Evolutionary conservation across 1,140 invertebrate genomes (phyloP), one percentile per base, ranked within the genome.

Genomic region (Leptinotarsa texana): DNA sequence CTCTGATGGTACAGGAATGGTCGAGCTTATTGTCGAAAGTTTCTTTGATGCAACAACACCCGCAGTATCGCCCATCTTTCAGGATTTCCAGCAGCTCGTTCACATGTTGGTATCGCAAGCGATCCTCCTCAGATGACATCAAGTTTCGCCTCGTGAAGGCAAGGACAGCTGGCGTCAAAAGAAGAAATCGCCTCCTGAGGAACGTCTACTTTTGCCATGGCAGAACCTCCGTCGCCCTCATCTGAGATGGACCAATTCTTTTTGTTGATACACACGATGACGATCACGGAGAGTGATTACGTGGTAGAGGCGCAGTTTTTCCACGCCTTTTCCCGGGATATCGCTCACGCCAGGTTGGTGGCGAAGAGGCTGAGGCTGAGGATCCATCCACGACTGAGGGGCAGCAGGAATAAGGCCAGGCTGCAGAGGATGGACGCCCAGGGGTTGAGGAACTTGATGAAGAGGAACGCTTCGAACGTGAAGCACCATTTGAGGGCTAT

Each of bases 221-320:
- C 51, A 80, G 83, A 65, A 81, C 79, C 62, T 83, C 80, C 11
- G 75, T 80, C 24, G 81, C 83, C 3, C 76, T 81, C 3, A 82
- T 84, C 57, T 84, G 83, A 83, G 72, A 79, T 69, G 67, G 27
- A 13, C 33, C 63, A 68, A 4, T 57, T 75, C 18, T 79, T 82
- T 74, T 73, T 85, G 67, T 69, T 85, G 72, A 80, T 85, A 72
- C 84, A 85, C 75, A 85, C 84, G 57, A 83, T 85, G 80, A 84
- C 83, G 13, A 80, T 85, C 61, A 83, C 83, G 24, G 80, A 84
- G 72, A 67, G 65, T 75, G 83, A 82, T 74, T 84, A 77, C 74
- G 78, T 84, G 22, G 74, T 85, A 8, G 76, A 82, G 72, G 83
- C 83, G 62, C 83, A 85, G 75, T 84, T 83, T 76, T 80, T 85